These are phyloP conservation scores for Chascanopsetta lugubris DNA, from an alignment of 2,113 vertebrate genomes.

Conservation along the genomic window DNA sequence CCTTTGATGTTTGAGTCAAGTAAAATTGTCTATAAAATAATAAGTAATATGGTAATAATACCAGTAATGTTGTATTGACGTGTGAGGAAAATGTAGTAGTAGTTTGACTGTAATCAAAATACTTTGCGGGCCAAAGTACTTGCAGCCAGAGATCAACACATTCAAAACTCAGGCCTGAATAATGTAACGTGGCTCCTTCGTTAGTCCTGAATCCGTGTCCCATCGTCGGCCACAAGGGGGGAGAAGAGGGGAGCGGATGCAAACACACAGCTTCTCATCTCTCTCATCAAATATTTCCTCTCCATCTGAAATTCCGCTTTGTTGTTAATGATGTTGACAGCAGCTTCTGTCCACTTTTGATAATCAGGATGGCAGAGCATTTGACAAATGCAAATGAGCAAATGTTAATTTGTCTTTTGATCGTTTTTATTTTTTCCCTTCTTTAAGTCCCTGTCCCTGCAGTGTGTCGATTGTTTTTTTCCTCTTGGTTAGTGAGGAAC, in stretches of 20 bases:
- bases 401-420: constrained; percentile 51
- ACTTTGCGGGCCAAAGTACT: background rate
- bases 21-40: constrained; percentile 1
- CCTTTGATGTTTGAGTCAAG: background rate
- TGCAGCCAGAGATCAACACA: constrained; percentile 5
- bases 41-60: background rate
- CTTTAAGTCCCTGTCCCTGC: background rate
- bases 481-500: background rate
- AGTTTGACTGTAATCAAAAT: background rate
- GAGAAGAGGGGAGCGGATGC: constrained; percentile 51
- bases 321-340: constrained; percentile 70
- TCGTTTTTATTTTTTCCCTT: constrained; percentile 9
- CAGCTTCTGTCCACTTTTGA: constrained; percentile 60
- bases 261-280: constrained; percentile 58
- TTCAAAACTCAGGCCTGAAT: constrained; percentile 10
- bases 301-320: constrained; percentile 71
- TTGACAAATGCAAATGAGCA: constrained; percentile 55
- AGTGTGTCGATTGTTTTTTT: constrained; percentile 3
- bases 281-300: constrained; percentile 64
- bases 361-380: constrained; percentile 43
- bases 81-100: too few species aligned
- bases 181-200: constrained; percentile 14
- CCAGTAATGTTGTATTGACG: background rate
- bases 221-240: constrained; percentile 61
- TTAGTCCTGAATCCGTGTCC: constrained; percentile 37